Evolutionary conservation across 2,113 vertebrate species (phyloP), one percentile per base, ranked within the genome.

Genomic region (Sterrhoptilus dennistouni): DNA sequence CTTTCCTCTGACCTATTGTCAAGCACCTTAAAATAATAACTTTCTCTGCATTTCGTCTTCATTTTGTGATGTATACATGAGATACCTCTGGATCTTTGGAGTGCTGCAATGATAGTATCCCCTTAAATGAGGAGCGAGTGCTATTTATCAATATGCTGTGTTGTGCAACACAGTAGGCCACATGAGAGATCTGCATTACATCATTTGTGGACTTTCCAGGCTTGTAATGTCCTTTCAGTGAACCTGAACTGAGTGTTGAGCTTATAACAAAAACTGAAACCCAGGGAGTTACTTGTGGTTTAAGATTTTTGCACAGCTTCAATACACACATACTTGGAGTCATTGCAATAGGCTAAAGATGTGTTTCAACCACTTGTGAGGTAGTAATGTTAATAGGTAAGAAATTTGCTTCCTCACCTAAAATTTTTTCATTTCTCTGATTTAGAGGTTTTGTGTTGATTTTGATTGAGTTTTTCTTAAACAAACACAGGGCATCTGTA

Each of bases 141-240:
- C 61, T 87, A 24, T 74, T 82, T 90, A 47, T 85, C 78, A 60
- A 17, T 77, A 40, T 28, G 11, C 84, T 57, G 33, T 57, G 64
- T 52, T 52, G 45, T 61, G 66, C 53, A 89, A 56, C 23, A 69
- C 45, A 28, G 75, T 64, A 82, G 65, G 63, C 75, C 6, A 1
- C 20, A 29, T 56, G 29, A 96, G 60, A 80, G 56, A 38, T 75
- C 72, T 86, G 83, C 47, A 81, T 95, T 87, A 94, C 92, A 89
- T 96, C 93, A 92, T 83, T 86, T 1, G 0, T 71, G 85, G 85
- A 78, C 64, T 96, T 97, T 75, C 88, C 56, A 96, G 68, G 52
- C 79, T 91, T 94, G 24, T 90, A 90, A 93, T 96, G 93, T 83
- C 96, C 96, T 97, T 94, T 96, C 92, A 81, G 65, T 97, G 96